Evolutionary conservation across 2,888 invertebrate genomes (phyloP), one percentile per base, ranked within the genome.

Genomic region (Ceratothoa steindachneri): DNA sequence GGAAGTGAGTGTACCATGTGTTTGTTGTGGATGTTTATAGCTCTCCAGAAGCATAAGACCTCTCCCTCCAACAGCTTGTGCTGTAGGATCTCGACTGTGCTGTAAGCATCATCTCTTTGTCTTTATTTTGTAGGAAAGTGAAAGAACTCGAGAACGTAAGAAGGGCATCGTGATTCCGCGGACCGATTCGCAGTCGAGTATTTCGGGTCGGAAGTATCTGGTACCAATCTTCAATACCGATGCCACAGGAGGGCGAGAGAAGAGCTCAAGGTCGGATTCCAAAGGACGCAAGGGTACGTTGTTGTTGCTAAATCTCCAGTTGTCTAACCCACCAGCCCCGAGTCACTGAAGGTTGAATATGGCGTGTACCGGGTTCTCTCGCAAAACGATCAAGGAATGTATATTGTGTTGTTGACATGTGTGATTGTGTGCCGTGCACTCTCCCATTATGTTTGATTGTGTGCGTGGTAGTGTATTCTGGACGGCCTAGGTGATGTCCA

Each of bases 81-180:
- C n/a, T n/a, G n/a, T n/a, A n/a, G n/a, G n/a, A n/a, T n/a, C n/a
- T n/a, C n/a, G n/a, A n/a, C n/a, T n/a, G n/a, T n/a, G n/a, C n/a
- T n/a, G n/a, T n/a, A n/a, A n/a, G n/a, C n/a, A n/a, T n/a, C n/a
- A n/a, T n/a, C n/a, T n/a, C n/a, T n/a, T n/a, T n/a, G n/a, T n/a
- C n/a, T n/a, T n/a, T n/a, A n/a, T 51, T 12, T 22, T 55, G 12
- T 66, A 77, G 77, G 77, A 77, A 29, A 69, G 68, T n/a, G 77
- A 77, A 24, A 65, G 69, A 9, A 65, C 80, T 24, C 77, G 82
- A 27, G 81, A 80, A 71, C 80, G 82, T 27, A 82, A 82, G 77
- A 81, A 82, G 74, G 82, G 81, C 30, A 53, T 78, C 3, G 80
- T 81, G n/a, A 75, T 80, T 64, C 79, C 78, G 12, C 70, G 77